These are phyloP conservation scores for Geodia barretti DNA, from an alignment of 37 sponge, comb jelly and placozoan genomes.

Conservation along the genomic window DNA sequence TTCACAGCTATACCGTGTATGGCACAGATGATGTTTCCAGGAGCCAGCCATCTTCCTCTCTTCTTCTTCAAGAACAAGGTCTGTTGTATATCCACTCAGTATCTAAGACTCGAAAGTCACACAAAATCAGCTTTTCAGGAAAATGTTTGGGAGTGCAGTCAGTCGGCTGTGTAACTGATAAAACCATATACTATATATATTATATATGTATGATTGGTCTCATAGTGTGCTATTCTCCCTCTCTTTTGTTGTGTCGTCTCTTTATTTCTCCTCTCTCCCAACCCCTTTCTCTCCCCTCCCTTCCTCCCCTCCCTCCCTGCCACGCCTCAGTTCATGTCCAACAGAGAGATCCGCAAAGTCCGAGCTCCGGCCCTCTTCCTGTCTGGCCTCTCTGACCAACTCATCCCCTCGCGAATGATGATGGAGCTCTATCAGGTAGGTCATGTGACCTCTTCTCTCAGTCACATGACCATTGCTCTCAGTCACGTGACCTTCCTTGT, in stretches of 20 bases:
- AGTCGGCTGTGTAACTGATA: too few species aligned
- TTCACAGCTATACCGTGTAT: slow-evolving; percentile 96
- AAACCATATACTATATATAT: too few species aligned
- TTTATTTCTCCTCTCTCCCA: not conserved
- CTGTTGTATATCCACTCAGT: not conserved
- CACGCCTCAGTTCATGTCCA: slow-evolving; percentile 69
- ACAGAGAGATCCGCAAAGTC: slow-evolving; percentile 71
- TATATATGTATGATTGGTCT: too few species aligned
- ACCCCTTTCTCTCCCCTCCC: not conserved
- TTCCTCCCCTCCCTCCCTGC: too few species aligned
- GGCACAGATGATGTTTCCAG: slow-evolving; percentile 89
- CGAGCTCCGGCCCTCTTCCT: slow-evolving; percentile 84
- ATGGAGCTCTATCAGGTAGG: slow-evolving; percentile 91
- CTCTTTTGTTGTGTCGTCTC: too few species aligned
- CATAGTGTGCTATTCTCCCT: too few species aligned
- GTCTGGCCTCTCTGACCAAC: slow-evolving; percentile 90
- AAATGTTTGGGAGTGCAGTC: too few species aligned
- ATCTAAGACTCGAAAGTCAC: too few species aligned
- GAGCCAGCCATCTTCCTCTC: slow-evolving; percentile 69
- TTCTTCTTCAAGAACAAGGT: slow-evolving; percentile 97
- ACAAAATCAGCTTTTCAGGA: too few species aligned
- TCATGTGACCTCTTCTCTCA: not conserved
- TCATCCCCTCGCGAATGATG: slow-evolving; percentile 96
- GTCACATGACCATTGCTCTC: not conserved
- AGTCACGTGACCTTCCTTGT: not conserved